phyloP scores from a whole-genome alignment of 2,888 invertebrate genomes.

The Thalpophila matura region DNA sequence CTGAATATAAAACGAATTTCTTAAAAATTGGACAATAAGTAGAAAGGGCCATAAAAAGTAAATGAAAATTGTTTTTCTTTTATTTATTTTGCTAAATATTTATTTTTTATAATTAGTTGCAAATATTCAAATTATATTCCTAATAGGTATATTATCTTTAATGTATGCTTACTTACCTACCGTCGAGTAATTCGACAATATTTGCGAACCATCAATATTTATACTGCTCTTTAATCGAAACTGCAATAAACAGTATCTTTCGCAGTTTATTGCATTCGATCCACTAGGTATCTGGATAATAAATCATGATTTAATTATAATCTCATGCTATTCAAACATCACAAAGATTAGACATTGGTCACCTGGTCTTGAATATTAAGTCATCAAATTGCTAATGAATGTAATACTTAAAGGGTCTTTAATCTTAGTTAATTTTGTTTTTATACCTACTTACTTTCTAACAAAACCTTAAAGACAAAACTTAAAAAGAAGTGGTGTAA shows the following conservation, averaged over 20 bases:
- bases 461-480: no score
- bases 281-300: slow-evolving; percentile 35
- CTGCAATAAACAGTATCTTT: slow-evolving; percentile 59
- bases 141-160: neutral
- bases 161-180: slow-evolving; percentile 50
- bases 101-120: no score
- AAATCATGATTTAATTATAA: slow-evolving; percentile 57
- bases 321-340: slow-evolving; percentile 1
- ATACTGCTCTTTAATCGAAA: slow-evolving; percentile 53
- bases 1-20: no score
- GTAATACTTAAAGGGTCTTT: no score
- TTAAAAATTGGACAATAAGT: no score
- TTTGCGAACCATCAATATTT: slow-evolving; percentile 40
- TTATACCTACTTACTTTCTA: no score
- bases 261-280: slow-evolving; percentile 57
- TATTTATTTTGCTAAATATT: no score
- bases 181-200: slow-evolving; percentile 37
- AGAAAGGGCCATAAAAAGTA: no score
- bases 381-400: slow-evolving; percentile 21
- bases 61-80: no score
- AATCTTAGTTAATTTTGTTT: no score
- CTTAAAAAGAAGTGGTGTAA: no score
- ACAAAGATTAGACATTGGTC: neutral
- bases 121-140: neutral
- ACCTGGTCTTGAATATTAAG: neutral